Percentiles rank a stretch among this genome's conserved stretches.
Evolutionary conservation across 2,888 invertebrate species (phyloP).

Genomic region (Mystacides longicornis): DNA sequence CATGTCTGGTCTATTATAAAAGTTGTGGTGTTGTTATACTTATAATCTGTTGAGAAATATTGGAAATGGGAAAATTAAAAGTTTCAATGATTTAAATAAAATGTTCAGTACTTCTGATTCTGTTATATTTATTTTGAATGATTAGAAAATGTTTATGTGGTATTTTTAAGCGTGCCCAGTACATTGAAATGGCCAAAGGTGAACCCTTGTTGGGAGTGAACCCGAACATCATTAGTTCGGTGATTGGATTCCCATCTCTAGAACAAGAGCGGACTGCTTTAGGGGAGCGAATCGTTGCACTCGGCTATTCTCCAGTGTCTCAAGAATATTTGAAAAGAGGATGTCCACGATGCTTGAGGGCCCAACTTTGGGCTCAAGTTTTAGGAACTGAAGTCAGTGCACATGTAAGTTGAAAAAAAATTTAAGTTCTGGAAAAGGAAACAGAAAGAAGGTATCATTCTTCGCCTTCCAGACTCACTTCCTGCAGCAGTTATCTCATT

Average conservation of each 20-base stretch:
- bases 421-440: no score
- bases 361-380: slow-evolving; percentile 79
- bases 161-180: slow-evolving; percentile 54
- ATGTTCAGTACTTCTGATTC: no score
- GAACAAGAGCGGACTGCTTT: slow-evolving; percentile 63
- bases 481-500: no score
- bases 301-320: slow-evolving; percentile 78
- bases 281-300: slow-evolving; percentile 70
- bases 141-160: background rate
- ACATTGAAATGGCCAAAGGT: slow-evolving; percentile 67
- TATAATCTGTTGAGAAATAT: no score
- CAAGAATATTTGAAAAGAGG: slow-evolving; percentile 87
- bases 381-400: slow-evolving; percentile 69
- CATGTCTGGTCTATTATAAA: no score
- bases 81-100: no score
- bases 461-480: no score
- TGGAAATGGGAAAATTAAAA: no score
- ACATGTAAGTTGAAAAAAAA: slow-evolving; percentile 54
- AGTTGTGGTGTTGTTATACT: no score
- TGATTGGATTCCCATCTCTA: slow-evolving; percentile 50
- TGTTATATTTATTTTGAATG: no score
- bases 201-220: slow-evolving; percentile 69
- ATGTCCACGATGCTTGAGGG: slow-evolving; percentile 70
- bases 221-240: slow-evolving; percentile 48
- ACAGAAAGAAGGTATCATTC: no score